These are phyloP conservation scores for Stomatorhinus walkeri DNA, from an alignment of 2,797 vertebrate genomes.

Conservation along the genomic window DNA sequence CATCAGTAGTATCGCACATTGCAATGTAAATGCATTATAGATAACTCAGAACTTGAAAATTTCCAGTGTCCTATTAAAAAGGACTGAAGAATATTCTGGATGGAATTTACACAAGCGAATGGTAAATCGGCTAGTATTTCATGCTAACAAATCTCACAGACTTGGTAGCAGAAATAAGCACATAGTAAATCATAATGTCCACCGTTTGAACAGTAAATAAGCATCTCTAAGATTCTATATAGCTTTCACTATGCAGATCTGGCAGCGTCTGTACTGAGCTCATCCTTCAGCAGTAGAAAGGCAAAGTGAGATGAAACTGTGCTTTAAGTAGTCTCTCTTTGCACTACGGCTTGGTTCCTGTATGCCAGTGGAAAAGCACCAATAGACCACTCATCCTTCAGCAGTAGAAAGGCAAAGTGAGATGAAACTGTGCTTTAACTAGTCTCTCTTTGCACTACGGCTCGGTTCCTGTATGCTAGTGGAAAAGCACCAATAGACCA, in stretches of 20 bases:
- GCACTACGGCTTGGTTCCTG: background rate
- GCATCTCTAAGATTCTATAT: background rate
- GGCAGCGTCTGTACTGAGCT: background rate
- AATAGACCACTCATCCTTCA: background rate
- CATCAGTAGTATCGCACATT: background rate
- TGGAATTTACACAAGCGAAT: background rate
- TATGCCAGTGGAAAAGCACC: background rate
- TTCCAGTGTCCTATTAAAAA: background rate
- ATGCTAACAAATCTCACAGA: background rate
- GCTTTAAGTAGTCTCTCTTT: background rate
- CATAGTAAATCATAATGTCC: background rate
- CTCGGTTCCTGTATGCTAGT: background rate
- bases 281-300: background rate
- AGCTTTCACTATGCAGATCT: background rate
- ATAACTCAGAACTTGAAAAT: background rate
- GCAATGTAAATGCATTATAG: background rate
- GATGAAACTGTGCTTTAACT: background rate
- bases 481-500: background rate
- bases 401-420: background rate
- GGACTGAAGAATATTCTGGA: background rate
- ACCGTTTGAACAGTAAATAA: background rate
- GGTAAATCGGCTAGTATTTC: background rate
- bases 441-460: background rate
- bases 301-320: background rate
- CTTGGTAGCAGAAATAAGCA: background rate